Percentiles rank a stretch among this genome's conserved stretches.
Evolutionary conservation across 2,797 vertebrate genomes (phyloP).

Genomic region (Otolemur crassicaudatus): DNA sequence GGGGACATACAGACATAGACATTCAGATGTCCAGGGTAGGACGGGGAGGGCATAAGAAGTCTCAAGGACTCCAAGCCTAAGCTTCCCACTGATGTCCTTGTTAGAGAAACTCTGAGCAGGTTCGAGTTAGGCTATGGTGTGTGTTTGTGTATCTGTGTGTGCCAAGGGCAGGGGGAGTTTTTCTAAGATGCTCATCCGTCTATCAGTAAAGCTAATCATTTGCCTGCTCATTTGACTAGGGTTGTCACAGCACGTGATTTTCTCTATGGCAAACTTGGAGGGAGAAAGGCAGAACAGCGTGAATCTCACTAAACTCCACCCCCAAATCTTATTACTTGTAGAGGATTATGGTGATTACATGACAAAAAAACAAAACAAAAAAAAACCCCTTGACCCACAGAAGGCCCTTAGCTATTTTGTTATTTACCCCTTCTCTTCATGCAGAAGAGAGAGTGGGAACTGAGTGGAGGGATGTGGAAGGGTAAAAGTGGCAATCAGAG

Average conservation of each 20-base stretch:
- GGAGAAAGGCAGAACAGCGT: not conserved
- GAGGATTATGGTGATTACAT: constrained; percentile 31
- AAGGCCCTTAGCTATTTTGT: constrained; percentile 57
- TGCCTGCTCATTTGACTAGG: not conserved
- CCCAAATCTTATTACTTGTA: constrained; percentile 43
- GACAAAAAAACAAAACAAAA: not conserved
- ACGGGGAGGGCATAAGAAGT: not conserved
- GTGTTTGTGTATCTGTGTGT: not conserved
- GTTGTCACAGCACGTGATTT: constrained; percentile 15
- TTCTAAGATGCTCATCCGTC: not conserved
- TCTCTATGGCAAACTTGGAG: not conserved
- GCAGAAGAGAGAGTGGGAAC: not conserved
- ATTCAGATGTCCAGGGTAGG: not conserved
- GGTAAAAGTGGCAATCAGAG: constrained; percentile 34
- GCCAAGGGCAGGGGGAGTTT: not conserved
- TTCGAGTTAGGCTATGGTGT: not conserved
- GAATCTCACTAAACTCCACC: not conserved
- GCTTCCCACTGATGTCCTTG: not conserved
- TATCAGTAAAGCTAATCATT: not conserved
- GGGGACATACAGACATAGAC: not conserved
- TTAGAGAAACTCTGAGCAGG: not conserved
- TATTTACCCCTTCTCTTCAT: constrained; percentile 1
- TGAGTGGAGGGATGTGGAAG: not conserved
- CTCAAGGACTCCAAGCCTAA: not conserved
- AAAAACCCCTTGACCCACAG: not conserved